Evolutionary conservation across 2,797 vertebrate genomes (phyloP).

Genomic region (Alca torda): DNA sequence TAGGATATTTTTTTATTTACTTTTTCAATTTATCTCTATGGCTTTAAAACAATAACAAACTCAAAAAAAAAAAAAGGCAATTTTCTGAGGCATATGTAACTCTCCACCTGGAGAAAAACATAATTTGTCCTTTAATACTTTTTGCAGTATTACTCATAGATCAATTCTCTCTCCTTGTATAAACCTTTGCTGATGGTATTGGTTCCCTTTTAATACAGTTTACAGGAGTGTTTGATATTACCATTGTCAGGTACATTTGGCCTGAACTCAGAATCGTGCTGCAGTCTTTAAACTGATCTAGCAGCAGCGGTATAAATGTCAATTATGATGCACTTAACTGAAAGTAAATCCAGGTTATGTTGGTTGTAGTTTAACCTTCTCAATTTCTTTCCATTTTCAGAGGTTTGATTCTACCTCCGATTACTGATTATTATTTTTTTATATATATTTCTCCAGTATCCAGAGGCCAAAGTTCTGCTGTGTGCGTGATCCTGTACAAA

Average conservation of each 20-base stretch:
- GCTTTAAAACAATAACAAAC: background rate
- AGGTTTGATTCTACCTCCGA: background rate
- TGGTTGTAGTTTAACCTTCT: background rate
- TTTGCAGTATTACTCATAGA: background rate
- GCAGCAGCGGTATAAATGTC: background rate
- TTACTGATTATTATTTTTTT: background rate
- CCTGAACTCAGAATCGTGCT: background rate
- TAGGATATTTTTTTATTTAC: background rate
- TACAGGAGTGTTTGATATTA: background rate
- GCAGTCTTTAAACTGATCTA: background rate
- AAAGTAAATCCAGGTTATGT: background rate
- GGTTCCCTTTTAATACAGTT: background rate
- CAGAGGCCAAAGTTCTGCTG: background rate
- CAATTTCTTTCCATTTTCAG: background rate
- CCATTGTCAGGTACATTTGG: background rate
- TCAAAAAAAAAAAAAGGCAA: background rate
- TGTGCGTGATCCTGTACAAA: background rate
- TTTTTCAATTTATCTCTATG: slow-evolving; percentile 10
- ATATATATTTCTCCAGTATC: background rate
- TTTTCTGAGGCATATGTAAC: background rate
- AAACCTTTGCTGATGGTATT: background rate
- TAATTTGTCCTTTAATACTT: slow-evolving; percentile 25
- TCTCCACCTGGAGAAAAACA: background rate
- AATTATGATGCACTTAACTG: background rate
- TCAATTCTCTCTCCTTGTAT: background rate